A percentile compares a stretch with the other conserved stretches of the same genome.
Evolutionary conservation across 2,888 invertebrate species (phyloP).

Genomic region (Troilus luridus): DNA sequence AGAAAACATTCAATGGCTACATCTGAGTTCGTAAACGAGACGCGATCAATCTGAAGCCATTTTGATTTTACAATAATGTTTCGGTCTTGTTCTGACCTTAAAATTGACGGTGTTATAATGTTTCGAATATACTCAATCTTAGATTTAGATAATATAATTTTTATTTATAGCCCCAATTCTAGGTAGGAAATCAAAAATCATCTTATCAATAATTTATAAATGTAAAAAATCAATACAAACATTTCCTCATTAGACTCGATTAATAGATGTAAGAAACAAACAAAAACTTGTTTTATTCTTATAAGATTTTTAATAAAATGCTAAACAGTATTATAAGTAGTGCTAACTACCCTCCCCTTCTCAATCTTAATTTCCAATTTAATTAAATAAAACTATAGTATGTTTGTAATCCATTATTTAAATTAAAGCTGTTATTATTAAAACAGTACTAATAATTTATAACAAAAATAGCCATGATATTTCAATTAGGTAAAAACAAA

Average conservation of each 20-base stretch:
- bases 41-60: constrained; percentile 63
- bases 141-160: background rate
- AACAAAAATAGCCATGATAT: too few species aligned
- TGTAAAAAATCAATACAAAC: background rate
- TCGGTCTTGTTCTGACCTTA: background rate
- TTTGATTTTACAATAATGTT: constrained; percentile 53
- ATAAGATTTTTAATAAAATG: background rate
- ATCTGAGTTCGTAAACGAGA: constrained; percentile 46
- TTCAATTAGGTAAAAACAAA: too few species aligned
- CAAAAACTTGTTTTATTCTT: background rate
- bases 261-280: background rate
- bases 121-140: background rate
- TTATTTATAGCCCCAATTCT: background rate
- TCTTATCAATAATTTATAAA: background rate
- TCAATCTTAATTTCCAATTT: background rate
- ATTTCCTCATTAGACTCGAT: background rate
- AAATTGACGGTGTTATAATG: background rate
- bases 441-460: too few species aligned
- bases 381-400: background rate
- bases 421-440: too few species aligned
- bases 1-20: constrained; percentile 3
- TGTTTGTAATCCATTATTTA: too few species aligned
- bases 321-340: background rate
- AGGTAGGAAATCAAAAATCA: background rate
- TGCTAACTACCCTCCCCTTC: background rate